Evolutionary conservation across 2,888 invertebrate genomes (phyloP), one percentile per base, ranked within the genome.

Genomic region (Cephus sareptanus): DNA sequence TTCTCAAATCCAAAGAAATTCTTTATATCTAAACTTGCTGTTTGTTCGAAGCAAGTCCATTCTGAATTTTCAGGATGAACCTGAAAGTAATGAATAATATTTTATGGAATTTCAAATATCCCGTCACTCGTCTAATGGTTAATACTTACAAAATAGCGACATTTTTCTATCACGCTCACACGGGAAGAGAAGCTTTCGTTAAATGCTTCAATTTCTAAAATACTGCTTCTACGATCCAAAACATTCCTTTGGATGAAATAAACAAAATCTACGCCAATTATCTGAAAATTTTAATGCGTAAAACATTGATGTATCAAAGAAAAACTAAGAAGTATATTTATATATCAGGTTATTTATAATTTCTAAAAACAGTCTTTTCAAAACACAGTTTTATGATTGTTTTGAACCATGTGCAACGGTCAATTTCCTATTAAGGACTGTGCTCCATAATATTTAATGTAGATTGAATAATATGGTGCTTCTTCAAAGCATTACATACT

Each of bases 31-130:
- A 98, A 94, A 85, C 95, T 95, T 34, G 98, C 98, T 77, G 94
- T 95, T 92, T 98, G 98, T 92, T 98, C 98, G 92, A 98, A 98
- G 89, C 98, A 98, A 1, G 98, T 98, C 98, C 98, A 98, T 73
- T 96, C 95, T 0, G 96, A 92, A 92, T 98, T 98, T 88, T 98
- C 98, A 0, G 98, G 97, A 92, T 98, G 98, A 23, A 97, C 96
- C 97, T 97, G 89, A 11, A 88, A 82, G 30, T 34, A 1, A 75
- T 13, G 31, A 79, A 34, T 40, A 33, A 33, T 35, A 74, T 76
- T 75, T 33, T 23, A 56, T 23, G 56, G 23, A 9, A 56, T 56
- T 23, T 23, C 56, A 23, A 56, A 69, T 34, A 77, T 33, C 33
- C 69, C 4, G 35, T 31, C 34, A 11, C 71, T 34, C 33, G 34